A percentile compares a stretch with the other conserved stretches of the same genome.
Evolutionary conservation across 2,888 invertebrate genomes (phyloP).

Genomic region (Amiota mariae): DNA sequence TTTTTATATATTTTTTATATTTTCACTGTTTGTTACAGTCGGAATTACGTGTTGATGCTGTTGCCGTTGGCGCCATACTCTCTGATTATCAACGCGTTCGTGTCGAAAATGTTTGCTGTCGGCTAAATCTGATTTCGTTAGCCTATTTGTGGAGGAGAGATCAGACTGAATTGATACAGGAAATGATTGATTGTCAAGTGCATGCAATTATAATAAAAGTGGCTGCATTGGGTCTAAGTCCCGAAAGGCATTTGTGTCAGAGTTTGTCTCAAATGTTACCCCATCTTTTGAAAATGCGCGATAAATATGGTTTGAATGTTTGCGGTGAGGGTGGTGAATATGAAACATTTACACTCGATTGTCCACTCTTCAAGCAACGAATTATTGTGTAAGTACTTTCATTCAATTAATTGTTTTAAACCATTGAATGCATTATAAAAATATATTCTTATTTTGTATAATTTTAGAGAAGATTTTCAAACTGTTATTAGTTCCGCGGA

Average conservation of each 20-base stretch:
- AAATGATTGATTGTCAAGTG: constrained; percentile 95
- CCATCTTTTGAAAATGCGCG: constrained; percentile 90
- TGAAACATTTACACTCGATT: constrained; percentile 97
- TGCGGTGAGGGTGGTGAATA: constrained; percentile 99
- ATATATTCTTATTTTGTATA: too few species aligned
- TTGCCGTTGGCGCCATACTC: constrained; percentile 97
- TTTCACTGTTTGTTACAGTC: constrained; percentile 65
- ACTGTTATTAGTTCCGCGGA: constrained; percentile 92
- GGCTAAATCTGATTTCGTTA: constrained; percentile 90
- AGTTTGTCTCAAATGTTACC: constrained; percentile 88
- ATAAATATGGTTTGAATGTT: constrained; percentile 94
- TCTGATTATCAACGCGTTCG: constrained; percentile 98
- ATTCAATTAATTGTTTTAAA: background rate
- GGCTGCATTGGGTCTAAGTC: constrained; percentile 92
- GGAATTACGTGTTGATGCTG: constrained; percentile 88
- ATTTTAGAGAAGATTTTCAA: constrained; percentile 86
- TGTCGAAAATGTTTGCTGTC: constrained; percentile 97
- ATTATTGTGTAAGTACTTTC: constrained; percentile 86
- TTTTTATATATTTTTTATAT: background rate
- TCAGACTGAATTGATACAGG: constrained; percentile 93
- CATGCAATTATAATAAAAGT: constrained; percentile 98
- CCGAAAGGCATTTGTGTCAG: constrained; percentile 89
- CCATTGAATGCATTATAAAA: background rate
- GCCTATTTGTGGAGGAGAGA: constrained; percentile 97
- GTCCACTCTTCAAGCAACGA: constrained; percentile 93